phyloP scores from a whole-genome alignment of 2,113 vertebrate species.

The Leptocoma aspasia region DNA sequence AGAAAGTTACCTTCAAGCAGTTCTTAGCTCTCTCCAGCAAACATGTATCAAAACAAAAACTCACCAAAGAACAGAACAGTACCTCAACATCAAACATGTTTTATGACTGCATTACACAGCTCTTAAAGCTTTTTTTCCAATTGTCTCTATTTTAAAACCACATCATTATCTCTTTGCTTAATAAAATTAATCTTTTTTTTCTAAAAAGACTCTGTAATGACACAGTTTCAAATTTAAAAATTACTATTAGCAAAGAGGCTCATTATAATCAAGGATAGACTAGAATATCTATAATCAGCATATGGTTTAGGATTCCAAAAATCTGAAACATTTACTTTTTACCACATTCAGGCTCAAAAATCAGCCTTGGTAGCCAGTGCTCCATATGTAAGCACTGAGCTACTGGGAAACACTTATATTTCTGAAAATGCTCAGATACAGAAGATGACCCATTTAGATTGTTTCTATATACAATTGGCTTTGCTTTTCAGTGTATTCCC shows the following conservation, averaged over 20 bases:
- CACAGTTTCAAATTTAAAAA: neutral
- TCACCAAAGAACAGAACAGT: neutral
- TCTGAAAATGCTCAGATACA: neutral
- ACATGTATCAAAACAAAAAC: neutral
- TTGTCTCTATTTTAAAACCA: neutral
- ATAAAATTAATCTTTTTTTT: neutral
- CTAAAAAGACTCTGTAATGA: neutral
- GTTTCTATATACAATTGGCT: neutral
- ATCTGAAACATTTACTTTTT: neutral
- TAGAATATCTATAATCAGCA: neutral
- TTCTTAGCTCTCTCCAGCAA: neutral
- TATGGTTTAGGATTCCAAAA: neutral
- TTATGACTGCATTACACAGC: neutral
- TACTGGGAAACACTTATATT: neutral
- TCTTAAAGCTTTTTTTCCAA: neutral
- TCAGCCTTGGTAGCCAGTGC: neutral
- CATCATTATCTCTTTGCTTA: neutral
- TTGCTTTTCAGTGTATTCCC: neutral
- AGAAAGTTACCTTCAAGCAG: neutral
- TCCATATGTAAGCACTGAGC: neutral
- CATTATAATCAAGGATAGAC: neutral
- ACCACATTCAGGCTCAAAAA: neutral
- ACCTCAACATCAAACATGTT: neutral
- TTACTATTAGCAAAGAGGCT: neutral
- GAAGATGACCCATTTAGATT: neutral